phyloP scores from a whole-genome alignment of 1,140 invertebrate genomes.

The Drosophila baimaii region DNA sequence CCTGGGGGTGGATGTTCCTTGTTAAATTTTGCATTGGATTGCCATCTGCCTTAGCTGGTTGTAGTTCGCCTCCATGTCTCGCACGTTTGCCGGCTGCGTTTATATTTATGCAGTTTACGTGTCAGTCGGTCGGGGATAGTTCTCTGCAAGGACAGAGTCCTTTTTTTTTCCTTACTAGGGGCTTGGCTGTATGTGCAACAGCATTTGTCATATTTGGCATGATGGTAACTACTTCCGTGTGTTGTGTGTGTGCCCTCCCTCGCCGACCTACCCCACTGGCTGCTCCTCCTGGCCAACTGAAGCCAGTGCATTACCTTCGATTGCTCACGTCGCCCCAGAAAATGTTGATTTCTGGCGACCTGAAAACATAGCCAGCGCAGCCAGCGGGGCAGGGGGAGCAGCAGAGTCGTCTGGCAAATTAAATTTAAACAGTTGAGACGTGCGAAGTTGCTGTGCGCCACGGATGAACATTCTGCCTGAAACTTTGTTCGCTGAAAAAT shows the following conservation, averaged over 20 bases:
- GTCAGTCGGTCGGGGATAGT: slow-evolving; percentile 52
- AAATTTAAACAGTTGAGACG: slow-evolving; percentile 79
- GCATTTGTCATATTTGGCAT: slow-evolving; percentile 82
- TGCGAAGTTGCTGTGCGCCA: slow-evolving; percentile 54
- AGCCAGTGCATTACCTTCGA: slow-evolving; percentile 72
- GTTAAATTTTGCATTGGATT: slow-evolving; percentile 62
- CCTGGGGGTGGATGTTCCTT: too few species aligned
- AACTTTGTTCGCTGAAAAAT: slow-evolving; percentile 52
- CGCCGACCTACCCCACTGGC: not conserved
- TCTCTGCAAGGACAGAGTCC: slow-evolving; percentile 2
- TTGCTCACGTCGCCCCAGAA: slow-evolving; percentile 67
- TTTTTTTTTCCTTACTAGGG: slow-evolving; percentile 8
- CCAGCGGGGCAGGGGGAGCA: slow-evolving; percentile 4
- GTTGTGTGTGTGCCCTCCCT: slow-evolving; percentile 18
- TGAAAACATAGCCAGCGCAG: slow-evolving; percentile 54
- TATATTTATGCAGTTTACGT: slow-evolving; percentile 82
- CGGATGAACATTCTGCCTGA: slow-evolving; percentile 49
- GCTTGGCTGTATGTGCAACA: slow-evolving; percentile 47
- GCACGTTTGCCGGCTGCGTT: slow-evolving; percentile 72
- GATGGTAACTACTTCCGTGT: slow-evolving; percentile 79
- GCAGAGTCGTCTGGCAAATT: slow-evolving; percentile 63
- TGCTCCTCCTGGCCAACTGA: not conserved
- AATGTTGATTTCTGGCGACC: slow-evolving; percentile 80
- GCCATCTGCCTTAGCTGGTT: slow-evolving; percentile 40
- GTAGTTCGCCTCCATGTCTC: slow-evolving; percentile 32